These are phyloP conservation scores for Psilanteris sp. DNA, from an alignment of 1,140 invertebrate species.

Conservation along the genomic window DNA sequence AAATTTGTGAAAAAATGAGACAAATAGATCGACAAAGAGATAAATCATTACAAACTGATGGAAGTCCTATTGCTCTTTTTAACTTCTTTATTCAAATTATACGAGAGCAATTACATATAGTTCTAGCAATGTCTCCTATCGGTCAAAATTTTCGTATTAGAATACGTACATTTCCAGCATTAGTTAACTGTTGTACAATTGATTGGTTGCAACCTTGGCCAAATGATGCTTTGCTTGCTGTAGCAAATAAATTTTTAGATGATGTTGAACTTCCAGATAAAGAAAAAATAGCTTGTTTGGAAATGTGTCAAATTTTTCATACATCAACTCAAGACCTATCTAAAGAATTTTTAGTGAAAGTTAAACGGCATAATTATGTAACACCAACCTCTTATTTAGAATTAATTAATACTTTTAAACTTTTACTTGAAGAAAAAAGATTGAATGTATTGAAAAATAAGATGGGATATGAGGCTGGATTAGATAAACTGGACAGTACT, in stretches of 20 bases:
- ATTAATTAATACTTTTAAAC: slow-evolving; percentile 93
- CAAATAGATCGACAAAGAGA: slow-evolving; percentile 93
- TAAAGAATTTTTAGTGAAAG: slow-evolving; percentile 84
- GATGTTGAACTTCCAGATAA: slow-evolving; percentile 88
- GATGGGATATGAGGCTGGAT: slow-evolving; percentile 89
- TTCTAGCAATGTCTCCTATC: slow-evolving; percentile 95
- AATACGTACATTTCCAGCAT: slow-evolving; percentile 94
- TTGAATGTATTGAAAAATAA: slow-evolving; percentile 83
- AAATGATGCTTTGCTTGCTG: slow-evolving; percentile 95
- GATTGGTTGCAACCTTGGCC: slow-evolving; percentile 99
- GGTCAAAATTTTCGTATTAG: slow-evolving; percentile 90
- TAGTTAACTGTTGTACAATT: slow-evolving; percentile 97
- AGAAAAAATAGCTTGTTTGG: slow-evolving; percentile 86
- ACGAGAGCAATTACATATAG: slow-evolving; percentile 94
- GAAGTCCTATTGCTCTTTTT: slow-evolving; percentile 91
- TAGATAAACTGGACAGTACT: slow-evolving; percentile 92
- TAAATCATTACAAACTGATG: slow-evolving; percentile 94
- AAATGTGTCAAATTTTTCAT: slow-evolving; percentile 95
- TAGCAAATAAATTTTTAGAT: slow-evolving; percentile 91
- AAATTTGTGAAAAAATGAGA: slow-evolving; percentile 97
- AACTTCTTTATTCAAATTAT: slow-evolving; percentile 94
- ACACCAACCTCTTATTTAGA: slow-evolving; percentile 97
- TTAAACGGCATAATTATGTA: slow-evolving; percentile 91
- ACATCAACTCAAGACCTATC: slow-evolving; percentile 90
- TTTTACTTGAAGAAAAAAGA: slow-evolving; percentile 87